phyloP scores from a whole-genome alignment of 2,113 vertebrate species.

The Zosterops pallidus region DNA sequence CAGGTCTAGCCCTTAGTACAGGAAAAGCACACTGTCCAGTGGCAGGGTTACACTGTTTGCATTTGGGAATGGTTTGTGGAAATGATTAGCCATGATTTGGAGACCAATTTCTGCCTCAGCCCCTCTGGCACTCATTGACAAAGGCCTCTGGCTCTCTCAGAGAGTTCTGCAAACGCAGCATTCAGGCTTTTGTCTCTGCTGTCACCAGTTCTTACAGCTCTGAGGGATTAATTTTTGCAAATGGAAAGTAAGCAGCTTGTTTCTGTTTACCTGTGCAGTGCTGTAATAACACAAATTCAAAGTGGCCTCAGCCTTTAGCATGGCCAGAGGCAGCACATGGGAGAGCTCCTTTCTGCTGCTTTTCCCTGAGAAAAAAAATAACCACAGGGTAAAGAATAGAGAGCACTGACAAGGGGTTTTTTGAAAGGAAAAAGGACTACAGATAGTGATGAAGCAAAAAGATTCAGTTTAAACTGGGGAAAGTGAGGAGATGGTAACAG shows the following conservation, averaged over 20 bases:
- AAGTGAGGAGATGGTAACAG: background rate
- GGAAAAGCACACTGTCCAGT: background rate
- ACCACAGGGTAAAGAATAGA: background rate
- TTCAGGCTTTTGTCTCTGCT: background rate
- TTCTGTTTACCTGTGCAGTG: background rate
- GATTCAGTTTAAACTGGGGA: background rate
- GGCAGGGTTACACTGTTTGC: background rate
- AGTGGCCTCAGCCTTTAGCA: background rate
- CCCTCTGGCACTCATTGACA: background rate
- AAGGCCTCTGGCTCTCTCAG: background rate
- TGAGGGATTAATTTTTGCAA: background rate
- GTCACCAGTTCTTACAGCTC: background rate
- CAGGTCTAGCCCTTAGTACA: background rate
- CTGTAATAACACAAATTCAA: background rate
- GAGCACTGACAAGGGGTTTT: background rate
- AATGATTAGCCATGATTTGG: background rate
- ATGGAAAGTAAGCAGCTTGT: background rate
- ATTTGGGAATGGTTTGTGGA: background rate
- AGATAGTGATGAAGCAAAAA: background rate
- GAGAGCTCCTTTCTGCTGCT: background rate
- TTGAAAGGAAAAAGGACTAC: background rate
- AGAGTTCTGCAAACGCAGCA: slow-evolving; percentile 26
- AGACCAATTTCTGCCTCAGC: background rate
- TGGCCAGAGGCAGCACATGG: background rate
- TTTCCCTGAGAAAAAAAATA: background rate